Evolutionary conservation across 2,797 vertebrate genomes (phyloP), one percentile per base, ranked within the genome.

Genomic region (Paguma larvata): DNA sequence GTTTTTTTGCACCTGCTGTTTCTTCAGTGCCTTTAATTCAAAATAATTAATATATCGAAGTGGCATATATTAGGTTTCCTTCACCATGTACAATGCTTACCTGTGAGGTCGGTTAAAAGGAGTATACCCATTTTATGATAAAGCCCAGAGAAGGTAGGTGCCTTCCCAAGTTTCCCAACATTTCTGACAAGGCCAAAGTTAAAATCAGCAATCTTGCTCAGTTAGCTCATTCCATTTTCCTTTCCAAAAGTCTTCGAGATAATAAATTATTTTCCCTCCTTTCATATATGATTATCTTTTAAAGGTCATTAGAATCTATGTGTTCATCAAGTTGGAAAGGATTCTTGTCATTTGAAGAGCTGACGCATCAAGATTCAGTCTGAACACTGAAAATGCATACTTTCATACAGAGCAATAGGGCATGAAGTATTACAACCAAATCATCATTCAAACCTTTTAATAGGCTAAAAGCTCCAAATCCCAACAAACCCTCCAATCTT

Each of bases 371-470:
- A n/a, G 19, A 51, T 25, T 11, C n/a, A 83, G 41, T 51, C 68
- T 75, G 41, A 95, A 75, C 38, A 83, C 8, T 77, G 46, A 73
- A 92, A 82, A 85, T n/a, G n/a, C 19, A 78, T 75, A 56, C 62
- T 95, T 96, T 92, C 87, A 65, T 38, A 82, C 63, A 93, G 23
- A 95, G 13, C 21, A 56, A 41, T 10, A 93, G 44, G 34, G 23
- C 87, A 62, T 53, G 19, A 86, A 59, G 56, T n/a, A 78, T 44
- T 53, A 46, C 82, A 93, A 56, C 34, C 38, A 73, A 90, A 84
- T 85, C 44, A 44, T 85, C 93, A 80, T 67, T 94, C 63, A 86
- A 96, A 72, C 73, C 80, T 88, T 75, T 94, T 88, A 91, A 62
- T 25, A 85, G 15, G 3, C 23, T 91, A 75, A 70, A 92, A 87